These are phyloP conservation scores for Psittacula derbiana DNA, from an alignment of 2,797 vertebrate species.

Conservation along the genomic window DNA sequence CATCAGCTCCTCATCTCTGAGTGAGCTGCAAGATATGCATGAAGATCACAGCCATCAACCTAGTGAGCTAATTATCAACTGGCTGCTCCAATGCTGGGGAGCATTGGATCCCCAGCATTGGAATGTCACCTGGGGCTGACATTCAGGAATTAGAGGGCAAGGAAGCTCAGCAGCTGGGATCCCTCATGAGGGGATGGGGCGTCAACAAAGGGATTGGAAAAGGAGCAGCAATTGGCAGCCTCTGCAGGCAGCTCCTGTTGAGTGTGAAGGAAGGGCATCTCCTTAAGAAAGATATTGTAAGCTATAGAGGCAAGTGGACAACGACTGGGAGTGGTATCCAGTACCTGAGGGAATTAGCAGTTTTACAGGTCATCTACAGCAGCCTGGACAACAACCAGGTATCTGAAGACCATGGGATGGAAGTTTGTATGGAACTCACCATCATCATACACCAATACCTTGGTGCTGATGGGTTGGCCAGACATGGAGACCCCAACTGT, in stretches of 20 bases:
- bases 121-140: background rate
- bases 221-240: background rate
- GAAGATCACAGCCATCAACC: background rate
- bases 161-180: background rate
- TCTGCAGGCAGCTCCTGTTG: background rate
- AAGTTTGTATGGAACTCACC: background rate
- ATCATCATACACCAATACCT: accelerated
- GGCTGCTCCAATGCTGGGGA: background rate
- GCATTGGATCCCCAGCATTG: background rate
- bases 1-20: background rate
- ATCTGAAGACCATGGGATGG: accelerated
- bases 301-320: background rate
- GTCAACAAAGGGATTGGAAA: background rate
- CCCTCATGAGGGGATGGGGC: accelerated
- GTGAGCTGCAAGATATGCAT: background rate
- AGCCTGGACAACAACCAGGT: background rate
- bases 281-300: background rate
- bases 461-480: background rate
- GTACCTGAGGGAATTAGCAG: background rate
- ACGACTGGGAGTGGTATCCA: background rate
- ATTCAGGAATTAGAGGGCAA: background rate
- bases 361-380: background rate
- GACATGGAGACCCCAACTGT: background rate
- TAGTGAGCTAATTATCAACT: background rate
- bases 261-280: background rate